Evolutionary conservation across 2,113 vertebrate genomes (phyloP), one percentile per base, ranked within the genome.

Genomic region (Gallinago paraguaiae): DNA sequence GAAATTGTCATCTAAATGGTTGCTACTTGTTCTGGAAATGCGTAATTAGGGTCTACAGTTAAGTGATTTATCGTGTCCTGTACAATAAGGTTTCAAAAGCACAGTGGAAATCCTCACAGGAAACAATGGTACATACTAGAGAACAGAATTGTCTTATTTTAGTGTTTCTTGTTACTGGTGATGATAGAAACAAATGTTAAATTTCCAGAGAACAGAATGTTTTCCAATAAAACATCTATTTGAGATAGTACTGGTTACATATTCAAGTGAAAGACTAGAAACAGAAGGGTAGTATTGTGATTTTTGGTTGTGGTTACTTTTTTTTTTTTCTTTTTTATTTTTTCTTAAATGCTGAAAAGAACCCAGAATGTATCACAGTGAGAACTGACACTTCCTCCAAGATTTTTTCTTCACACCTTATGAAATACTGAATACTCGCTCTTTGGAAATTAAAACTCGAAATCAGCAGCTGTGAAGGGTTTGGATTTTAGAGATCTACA

Each of bases 191-290:
- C 4, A 65, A 67, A 27, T 8, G 3, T 17, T 77, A 14, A 35
- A 50, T 25, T 13, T 84, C 13, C 3, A 4, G 51, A 16, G 18
- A 20, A 3, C 1, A 6, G 0, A 1, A 10, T 17, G 12, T 4
- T 90, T 85, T 72, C 22, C 4, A 54, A 4, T n/a, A 7, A 69
- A 90, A 19, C 3, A 23, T 6, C 2, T 69, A 2, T 54, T 61
- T 74, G 13, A 17, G 14, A 7, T 65, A 13, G 54, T 3, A 5
- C 20, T 59, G 19, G 8, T 50, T 4, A 27, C 4, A 22, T 39
- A 57, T 33, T 70, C 22, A 74, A 67, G 28, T 2, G 35, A 27
- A 86, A 6, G 4, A 25, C 46, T 81, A 39, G 30, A 46, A 86
- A 33, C 4, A 41, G 28, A 65, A 74, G 27, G 7, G 1, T 27